A percentile compares a stretch with the other conserved stretches of the same genome.
These are phyloP conservation scores for Tetragonula carbonaria DNA, from an alignment of 2,888 invertebrate species.

Conservation along the genomic window DNA sequence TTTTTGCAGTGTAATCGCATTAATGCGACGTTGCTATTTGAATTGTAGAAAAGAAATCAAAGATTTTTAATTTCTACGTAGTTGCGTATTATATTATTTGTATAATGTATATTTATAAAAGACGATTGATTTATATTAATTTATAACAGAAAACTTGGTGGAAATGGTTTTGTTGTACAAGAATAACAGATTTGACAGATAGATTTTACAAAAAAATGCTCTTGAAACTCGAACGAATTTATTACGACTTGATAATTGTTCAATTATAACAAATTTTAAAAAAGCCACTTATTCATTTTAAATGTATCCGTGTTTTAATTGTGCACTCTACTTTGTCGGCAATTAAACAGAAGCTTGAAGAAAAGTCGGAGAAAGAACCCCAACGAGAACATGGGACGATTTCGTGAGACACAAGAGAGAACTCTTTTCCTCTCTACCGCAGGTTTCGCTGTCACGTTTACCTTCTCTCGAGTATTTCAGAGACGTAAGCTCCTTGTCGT, in stretches of 20 bases:
- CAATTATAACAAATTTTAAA: too few species aligned
- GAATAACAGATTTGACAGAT: neutral
- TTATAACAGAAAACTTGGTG: neutral
- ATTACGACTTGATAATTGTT: neutral
- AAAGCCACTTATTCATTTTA: too few species aligned
- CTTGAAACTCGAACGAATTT: neutral
- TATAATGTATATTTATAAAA: too few species aligned
- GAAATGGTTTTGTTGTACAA: neutral
- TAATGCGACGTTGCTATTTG: too few species aligned
- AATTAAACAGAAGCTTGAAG: neutral
- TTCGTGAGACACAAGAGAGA: neutral
- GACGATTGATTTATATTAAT: too few species aligned
- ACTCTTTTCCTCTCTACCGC: neutral
- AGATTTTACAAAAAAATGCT: neutral
- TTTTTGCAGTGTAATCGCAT: too few species aligned
- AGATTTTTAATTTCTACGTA: too few species aligned
- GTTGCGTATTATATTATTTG: too few species aligned
- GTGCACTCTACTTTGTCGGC: neutral
- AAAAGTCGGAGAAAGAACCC: neutral
- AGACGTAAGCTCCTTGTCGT: constrained; percentile 15
- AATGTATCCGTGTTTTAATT: too few species aligned
- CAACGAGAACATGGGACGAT: neutral
- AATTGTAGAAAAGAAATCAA: too few species aligned
- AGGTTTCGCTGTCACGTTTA: constrained; percentile 18
- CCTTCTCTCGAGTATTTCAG: constrained; percentile 28